Base-by-base conservation (phyloP, 2,888 invertebrate genomes). In the Polia nebulosa region DNA sequence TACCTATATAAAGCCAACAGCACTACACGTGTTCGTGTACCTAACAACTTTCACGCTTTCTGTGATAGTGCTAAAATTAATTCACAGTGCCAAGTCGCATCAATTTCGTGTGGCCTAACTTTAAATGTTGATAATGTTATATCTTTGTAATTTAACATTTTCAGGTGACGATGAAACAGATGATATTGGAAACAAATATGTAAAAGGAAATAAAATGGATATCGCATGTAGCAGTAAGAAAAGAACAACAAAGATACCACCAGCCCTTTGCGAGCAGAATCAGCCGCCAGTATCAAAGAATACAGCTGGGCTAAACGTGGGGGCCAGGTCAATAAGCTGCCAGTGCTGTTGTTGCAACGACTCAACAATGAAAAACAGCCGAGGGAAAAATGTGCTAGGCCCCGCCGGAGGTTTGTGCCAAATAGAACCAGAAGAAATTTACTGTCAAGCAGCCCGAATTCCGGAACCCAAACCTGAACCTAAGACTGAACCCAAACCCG, bases 181-280 rank as follows among this genome's bases (percentile, higher is more conserved):
- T 8, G 29, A 78, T 9, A 59, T 44, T 52, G 34, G 20, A 51
- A n/a, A 51, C 25, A 58, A 61, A 20, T 15, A 57, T 22, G 25
- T 34, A 36, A 39, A 71, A 5, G 57, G 20, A 45, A 1, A 25
- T 8, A 55, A 32, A 5, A 39, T 25, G 20, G n/a, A 29, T 34
- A 58, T 64, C 49, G 11, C 44, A 27, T 72, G 66, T 25, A 63
- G 52, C 34, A 68, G 57, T 47, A 81, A 63, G 27, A 71, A 52
- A 22, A 71, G 47, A 47, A 41, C 34, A 11, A 25, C 57, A 7
- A 81, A 62, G 29, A 47, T 56, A 15, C 29, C 34, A 15, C n/a
- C 57, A 15, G 68, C 63, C 13, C 68, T 63, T 29, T 72, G 66
- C 15, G 53, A 80, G 59, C 20, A 44, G 7, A 39, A 58, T 20